These are phyloP conservation scores for Hephaestus fuliginosus DNA, from an alignment of 2,797 vertebrate genomes.

Conservation along the genomic window DNA sequence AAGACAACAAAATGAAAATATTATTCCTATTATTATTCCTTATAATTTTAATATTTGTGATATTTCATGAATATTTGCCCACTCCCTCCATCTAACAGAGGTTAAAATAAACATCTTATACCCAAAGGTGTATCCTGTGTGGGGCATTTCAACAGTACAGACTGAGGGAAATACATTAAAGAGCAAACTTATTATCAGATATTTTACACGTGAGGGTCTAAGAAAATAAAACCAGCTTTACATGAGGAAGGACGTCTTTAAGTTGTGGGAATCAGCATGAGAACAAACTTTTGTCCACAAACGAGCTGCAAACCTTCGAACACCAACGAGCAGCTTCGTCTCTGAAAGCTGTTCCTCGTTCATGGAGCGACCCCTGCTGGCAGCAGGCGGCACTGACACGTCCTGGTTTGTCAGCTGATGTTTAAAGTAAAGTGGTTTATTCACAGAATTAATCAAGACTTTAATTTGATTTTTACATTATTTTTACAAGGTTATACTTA, in stretches of 20 bases:
- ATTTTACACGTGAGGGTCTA: too few relatives aligned
- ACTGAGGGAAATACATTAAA: background rate
- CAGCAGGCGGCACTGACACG: background rate
- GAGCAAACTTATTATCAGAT: background rate
- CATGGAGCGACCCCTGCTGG: constrained; percentile 53
- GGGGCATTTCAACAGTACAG: background rate
- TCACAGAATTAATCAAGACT: background rate
- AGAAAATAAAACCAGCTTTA: background rate
- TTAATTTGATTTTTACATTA: background rate
- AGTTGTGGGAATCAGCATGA: background rate
- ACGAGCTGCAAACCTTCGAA: background rate
- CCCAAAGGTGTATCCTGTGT: too few relatives aligned
- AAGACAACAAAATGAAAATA: too few relatives aligned
- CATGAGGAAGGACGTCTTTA: background rate
- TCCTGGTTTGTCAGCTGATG: too few relatives aligned
- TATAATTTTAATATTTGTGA: too few relatives aligned
- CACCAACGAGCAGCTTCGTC: background rate
- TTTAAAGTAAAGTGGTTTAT: too few relatives aligned
- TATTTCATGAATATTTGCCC: too few relatives aligned
- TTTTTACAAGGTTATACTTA: background rate
- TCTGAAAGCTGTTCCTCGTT: background rate
- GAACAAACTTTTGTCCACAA: background rate
- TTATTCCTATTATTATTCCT: too few relatives aligned
- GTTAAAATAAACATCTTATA: background rate
- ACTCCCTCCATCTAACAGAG: background rate